Evolutionary conservation across 2,113 vertebrate species (phyloP), one percentile per base, ranked within the genome.

Genomic region (Eulemur macaco): DNA sequence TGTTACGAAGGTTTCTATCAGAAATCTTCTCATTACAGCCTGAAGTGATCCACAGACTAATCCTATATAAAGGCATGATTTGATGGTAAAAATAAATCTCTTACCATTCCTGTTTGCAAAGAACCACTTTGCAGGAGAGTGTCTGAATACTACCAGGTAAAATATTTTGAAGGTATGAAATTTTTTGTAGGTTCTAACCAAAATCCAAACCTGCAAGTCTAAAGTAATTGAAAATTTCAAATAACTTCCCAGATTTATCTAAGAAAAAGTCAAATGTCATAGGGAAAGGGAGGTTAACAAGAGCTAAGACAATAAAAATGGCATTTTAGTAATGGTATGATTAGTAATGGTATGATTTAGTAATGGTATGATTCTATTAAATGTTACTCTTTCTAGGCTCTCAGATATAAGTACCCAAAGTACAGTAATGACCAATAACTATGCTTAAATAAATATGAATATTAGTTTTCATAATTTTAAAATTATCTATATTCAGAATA

Each of bases 221-320:
- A 85, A 87, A 73, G 11, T 89, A 92, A 96, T 15, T 42, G 50
- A 86, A 56, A 74, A 88, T 85, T 87, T 73, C 81, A 13, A 83
- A 29, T 20, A 37, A 64, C 13, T 69, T 87, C 71, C 25, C n/a
- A 88, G 18, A 80, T 89, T 77, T 86, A 54, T 27, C 23, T 76
- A 60, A 83, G 89, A 91, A 68, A 93, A 85, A 50, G 42, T 81
- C 27, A 89, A 86, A 56, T 60, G 20, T 37, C 80, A 27, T 45
- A 71, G 39, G 14, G 21, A 58, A 39, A 69, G 10, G 18, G 9
- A 81, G 12, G 31, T 90, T 54, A 95, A 85, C 10, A 77, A 11
- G 3, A 50, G 10, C 11, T 71, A 86, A 95, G 14, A 76, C 8
- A 81, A 86, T 52, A 31, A 15, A 84, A 52, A 60, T 74, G 76